These are phyloP conservation scores for Oenanthe melanoleuca DNA, from an alignment of 2,113 vertebrate species.

Conservation along the genomic window DNA sequence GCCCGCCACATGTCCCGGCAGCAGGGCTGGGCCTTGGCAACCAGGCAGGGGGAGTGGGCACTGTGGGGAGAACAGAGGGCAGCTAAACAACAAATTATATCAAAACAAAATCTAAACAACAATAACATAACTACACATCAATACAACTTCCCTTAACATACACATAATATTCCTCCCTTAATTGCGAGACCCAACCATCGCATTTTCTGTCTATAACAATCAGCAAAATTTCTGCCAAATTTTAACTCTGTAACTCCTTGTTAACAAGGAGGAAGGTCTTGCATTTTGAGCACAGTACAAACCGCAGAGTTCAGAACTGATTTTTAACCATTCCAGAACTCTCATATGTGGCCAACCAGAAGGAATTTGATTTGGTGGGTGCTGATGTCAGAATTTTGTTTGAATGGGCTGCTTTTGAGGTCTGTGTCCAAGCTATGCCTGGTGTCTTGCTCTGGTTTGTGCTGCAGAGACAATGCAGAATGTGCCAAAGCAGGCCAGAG, in stretches of 20 bases:
- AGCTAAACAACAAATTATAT: no score
- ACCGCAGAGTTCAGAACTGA: neutral
- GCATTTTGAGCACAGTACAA: neutral
- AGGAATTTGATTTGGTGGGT: neutral
- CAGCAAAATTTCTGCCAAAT: neutral
- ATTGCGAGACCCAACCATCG: no score
- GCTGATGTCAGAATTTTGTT: neutral
- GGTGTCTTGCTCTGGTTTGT: neutral
- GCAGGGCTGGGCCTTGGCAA: no score
- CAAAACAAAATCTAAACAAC: no score
- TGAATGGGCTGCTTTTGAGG: neutral
- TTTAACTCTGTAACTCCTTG: neutral
- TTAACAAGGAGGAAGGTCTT: neutral
- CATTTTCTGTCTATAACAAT: no score
- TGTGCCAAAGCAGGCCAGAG: no score
- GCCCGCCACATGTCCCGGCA: no score
- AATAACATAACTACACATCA: no score
- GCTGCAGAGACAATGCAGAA: neutral
- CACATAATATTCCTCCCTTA: no score
- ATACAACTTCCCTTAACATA: no score
- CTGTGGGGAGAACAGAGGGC: no score
- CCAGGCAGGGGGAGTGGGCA: no score
- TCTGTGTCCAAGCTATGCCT: neutral
- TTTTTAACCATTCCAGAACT: neutral
- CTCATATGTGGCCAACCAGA: neutral